Base-by-base conservation (phyloP, 2,888 invertebrate genomes). In the Synergus itoensis region DNA sequence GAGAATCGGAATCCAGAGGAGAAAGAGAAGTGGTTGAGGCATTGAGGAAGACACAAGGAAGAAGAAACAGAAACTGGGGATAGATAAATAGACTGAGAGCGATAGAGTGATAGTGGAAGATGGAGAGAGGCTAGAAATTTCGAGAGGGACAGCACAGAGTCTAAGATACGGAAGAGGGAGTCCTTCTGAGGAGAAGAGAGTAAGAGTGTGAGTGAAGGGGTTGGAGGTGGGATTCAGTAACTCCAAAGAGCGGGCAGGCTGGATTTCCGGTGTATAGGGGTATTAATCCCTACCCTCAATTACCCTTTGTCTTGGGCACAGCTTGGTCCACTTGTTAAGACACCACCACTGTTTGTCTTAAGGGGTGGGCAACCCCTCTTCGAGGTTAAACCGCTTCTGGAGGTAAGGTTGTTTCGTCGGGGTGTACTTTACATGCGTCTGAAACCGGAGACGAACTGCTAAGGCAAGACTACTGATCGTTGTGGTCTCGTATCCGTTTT, bases 301-400 rank as follows among this genome's bases (percentile, higher is more conserved):
- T 92, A 92, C 92, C 92, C 92, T 92, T 92, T 92, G 92, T 92
- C 92, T 92, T 92, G 92, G 91, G 92, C 91, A 87, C 90, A 90
- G 92, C 91, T 92, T 92, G 91, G 92, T 92, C 92, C 92, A 92
- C 92, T 92, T 92, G 92, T 92, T 92, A 92, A 92, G 92, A 92
- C 92, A 92, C 92, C 92, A 91, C 91, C 90, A 92, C 92, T 92
- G 92, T 92, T 92, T 92, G 92, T 92, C 92, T 92, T 92, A 88
- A 90, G 89, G 88, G 90, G 88, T 89, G 89, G 89, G 89, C 88
- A 88, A 87, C 81, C 77, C 63, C 82, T 82, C 80, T 80, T 81
- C 79, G 81, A 82, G 83, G 82, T 83, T 81, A 79, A 82, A 84
- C 81, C 73, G 83, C 82, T 78, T 84, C 82, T 85, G 85, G 83